Percentiles rank a stretch among this genome's conserved stretches.
Conservation (phyloP, 2,888 invertebrate genomes). For the Catocala fraxini region DNA sequence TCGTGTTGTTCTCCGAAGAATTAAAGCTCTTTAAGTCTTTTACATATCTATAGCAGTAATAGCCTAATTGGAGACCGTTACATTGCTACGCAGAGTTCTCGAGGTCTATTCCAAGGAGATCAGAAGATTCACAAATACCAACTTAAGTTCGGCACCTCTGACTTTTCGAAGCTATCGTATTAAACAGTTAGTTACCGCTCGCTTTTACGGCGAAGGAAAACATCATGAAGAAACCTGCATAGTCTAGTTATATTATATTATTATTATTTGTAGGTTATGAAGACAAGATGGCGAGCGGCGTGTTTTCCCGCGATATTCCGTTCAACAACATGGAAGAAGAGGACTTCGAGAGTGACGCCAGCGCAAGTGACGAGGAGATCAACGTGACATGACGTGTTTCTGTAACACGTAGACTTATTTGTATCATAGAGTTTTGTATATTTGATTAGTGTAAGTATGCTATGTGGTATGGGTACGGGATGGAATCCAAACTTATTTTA, state of each 20-base stretch:
- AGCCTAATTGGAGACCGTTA: no score
- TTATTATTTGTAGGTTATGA: slow-evolving; percentile 64
- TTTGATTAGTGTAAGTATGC: slow-evolving; percentile 21
- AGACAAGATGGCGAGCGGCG: slow-evolving; percentile 72
- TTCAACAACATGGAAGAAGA: slow-evolving; percentile 77
- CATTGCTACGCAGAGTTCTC: no score
- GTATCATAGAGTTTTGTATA: slow-evolving; percentile 43
- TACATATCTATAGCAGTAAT: no score
- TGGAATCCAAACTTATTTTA: background rate
- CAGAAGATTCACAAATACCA: no score
- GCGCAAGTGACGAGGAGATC: slow-evolving; percentile 94
- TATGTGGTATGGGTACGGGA: slow-evolving; percentile 1
- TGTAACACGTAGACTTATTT: slow-evolving; percentile 38
- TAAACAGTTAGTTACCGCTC: no score
- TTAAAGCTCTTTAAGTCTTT: no score
- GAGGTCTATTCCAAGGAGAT: no score
- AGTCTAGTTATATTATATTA: background rate
- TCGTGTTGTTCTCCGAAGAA: no score
- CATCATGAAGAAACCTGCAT: no score
- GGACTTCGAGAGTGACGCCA: slow-evolving; percentile 86
- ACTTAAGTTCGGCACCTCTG: no score
- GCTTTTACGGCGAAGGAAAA: no score
- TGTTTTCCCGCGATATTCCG: slow-evolving; percentile 67
- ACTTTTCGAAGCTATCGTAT: no score
- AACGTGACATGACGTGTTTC: slow-evolving; percentile 94